phyloP scores from a whole-genome alignment of 2,797 vertebrate genomes.

The Megaceryle alcyon region DNA sequence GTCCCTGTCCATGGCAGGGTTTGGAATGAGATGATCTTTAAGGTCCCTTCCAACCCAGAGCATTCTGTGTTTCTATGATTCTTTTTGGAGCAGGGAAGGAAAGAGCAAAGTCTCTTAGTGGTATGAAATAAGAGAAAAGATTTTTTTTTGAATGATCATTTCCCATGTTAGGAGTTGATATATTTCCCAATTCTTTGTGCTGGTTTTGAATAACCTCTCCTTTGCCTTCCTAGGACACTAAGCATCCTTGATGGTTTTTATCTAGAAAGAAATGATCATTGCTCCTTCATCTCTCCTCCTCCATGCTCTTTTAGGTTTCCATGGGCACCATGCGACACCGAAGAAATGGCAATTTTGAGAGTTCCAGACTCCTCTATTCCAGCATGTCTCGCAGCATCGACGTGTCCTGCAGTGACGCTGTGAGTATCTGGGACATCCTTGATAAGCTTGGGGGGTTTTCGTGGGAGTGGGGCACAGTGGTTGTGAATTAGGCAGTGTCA shows the following conservation, averaged over 20 bases:
- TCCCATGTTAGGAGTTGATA: not conserved
- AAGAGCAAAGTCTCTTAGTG: not conserved
- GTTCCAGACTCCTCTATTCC: slow-evolving; percentile 75
- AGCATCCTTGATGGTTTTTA: not conserved
- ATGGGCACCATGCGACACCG: slow-evolving; percentile 70
- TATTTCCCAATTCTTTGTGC: not conserved
- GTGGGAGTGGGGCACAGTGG: accelerated
- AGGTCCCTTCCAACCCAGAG: too few relatives aligned
- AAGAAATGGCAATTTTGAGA: slow-evolving; percentile 74
- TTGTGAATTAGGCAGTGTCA: accelerated
- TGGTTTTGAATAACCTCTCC: not conserved
- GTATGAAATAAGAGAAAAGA: not conserved
- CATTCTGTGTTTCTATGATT: too few relatives aligned
- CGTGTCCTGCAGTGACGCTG: slow-evolving; percentile 71
- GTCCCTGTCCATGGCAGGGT: too few relatives aligned
- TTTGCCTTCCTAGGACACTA: not conserved
- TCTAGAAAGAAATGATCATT: not conserved
- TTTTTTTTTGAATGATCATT: not conserved
- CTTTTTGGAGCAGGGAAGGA: not conserved
- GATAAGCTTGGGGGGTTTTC: not conserved
- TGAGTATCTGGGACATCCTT: slow-evolving; percentile 36
- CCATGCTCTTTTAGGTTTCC: not conserved
- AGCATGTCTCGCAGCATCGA: slow-evolving; percentile 79
- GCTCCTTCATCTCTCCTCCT: not conserved
- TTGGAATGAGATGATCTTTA: too few relatives aligned